Evolutionary conservation across 2,888 invertebrate species (phyloP).

Genomic region (Apantesis nais): DNA sequence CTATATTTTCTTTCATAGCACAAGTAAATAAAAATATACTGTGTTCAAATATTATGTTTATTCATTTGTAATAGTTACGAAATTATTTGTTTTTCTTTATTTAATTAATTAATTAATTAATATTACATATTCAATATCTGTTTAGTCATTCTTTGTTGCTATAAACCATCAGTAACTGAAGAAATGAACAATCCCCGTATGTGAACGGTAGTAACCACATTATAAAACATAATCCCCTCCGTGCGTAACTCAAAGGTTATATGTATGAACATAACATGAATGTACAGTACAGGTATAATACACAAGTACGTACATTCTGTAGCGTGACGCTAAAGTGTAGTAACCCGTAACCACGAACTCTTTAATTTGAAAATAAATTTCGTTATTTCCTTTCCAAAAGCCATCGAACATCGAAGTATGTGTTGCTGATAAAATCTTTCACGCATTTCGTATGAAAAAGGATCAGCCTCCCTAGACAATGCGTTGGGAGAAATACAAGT

Average conservation of each 20-base stretch:
- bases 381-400: background rate
- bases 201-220: background rate
- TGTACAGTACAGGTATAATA: background rate
- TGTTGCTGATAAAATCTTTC: conserved; percentile 5
- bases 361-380: background rate
- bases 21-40: background rate
- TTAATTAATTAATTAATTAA: background rate
- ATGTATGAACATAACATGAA: background rate
- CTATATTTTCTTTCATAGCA: background rate
- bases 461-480: background rate
- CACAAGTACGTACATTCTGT: background rate
- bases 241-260: background rate
- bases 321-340: background rate
- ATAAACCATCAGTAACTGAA: background rate
- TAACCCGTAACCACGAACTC: background rate
- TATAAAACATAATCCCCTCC: background rate
- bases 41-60: background rate
- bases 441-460: background rate
- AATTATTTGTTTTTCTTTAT: background rate
- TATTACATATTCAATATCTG: background rate
- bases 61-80: background rate
- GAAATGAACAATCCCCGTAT: background rate
- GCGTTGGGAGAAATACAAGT: background rate
- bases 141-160: too few relatives aligned
- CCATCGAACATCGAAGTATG: background rate